Evolutionary conservation across 2,113 vertebrate genomes (phyloP).

Genomic region (Muscicapa adusta): DNA sequence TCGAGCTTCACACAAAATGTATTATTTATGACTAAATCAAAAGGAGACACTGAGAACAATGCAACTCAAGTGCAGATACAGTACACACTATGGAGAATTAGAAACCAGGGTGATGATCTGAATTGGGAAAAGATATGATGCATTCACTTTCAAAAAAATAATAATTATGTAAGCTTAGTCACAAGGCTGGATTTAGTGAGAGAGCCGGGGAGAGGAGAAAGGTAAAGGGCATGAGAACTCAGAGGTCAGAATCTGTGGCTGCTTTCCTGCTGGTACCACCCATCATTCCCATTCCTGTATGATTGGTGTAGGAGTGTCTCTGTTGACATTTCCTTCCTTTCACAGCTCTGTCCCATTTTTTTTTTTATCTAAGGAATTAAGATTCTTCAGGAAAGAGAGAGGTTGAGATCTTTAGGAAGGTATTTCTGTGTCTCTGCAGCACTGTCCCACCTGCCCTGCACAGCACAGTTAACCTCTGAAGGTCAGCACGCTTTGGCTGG

Average conservation of each 20-base stretch:
- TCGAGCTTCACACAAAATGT: background rate
- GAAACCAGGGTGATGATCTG: background rate
- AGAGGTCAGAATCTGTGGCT: background rate
- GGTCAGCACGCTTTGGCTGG: background rate
- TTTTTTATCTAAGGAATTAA: background rate
- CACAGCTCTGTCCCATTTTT: background rate
- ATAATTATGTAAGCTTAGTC: background rate
- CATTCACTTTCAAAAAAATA: background rate
- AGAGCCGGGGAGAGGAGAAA: background rate
- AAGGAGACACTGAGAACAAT: background rate
- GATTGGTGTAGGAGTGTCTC: background rate
- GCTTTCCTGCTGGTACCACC: background rate
- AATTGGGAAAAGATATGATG: background rate
- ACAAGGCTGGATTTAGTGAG: background rate
- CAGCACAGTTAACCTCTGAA: background rate
- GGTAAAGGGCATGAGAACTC: background rate
- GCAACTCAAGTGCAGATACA: background rate
- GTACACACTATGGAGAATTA: background rate
- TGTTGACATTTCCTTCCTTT: background rate
- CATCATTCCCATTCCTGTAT: background rate
- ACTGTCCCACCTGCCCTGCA: background rate
- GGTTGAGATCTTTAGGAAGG: background rate
- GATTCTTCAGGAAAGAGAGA: background rate
- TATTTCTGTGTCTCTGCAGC: background rate
- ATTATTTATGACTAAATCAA: background rate